A percentile compares a stretch with the other conserved stretches of the same genome.
Evolutionary conservation across 2,888 invertebrate species (phyloP).

Genomic region (Melinaea marsaeus): DNA sequence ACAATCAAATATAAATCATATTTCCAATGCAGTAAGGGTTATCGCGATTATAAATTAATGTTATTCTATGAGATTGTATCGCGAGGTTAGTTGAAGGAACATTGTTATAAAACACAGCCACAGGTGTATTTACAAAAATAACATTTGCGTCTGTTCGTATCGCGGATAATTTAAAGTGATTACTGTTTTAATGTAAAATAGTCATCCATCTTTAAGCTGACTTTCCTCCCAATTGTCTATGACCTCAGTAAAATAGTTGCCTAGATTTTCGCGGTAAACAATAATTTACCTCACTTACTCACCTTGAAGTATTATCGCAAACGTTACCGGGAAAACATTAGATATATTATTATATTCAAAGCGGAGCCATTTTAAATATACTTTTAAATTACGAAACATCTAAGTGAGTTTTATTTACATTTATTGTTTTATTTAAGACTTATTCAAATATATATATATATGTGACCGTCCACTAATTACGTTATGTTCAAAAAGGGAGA

Average conservation of each 20-base stretch:
- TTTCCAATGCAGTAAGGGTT: conserved; percentile 8
- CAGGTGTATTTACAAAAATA: conserved; percentile 11
- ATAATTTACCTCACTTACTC: not conserved
- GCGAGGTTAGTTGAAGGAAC: conserved; percentile 39
- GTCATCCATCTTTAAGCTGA: not conserved
- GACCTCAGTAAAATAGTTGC: not conserved
- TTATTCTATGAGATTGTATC: conserved; percentile 35
- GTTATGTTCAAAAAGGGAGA: too few relatives aligned
- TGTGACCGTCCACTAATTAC: too few relatives aligned
- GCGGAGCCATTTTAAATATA: too few relatives aligned
- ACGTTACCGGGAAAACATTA: conserved; percentile 1
- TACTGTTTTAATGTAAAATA: too few relatives aligned
- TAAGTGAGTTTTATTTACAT: too few relatives aligned
- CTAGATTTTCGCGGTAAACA: conserved; percentile 1
- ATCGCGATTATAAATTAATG: conserved; percentile 15
- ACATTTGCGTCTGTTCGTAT: too few relatives aligned
- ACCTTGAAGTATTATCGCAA: conserved; percentile 5
- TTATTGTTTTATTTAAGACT: too few relatives aligned
- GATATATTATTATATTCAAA: not conserved
- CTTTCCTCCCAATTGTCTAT: conserved; percentile 1
- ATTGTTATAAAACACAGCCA: conserved; percentile 23
- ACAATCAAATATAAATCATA: conserved; percentile 21
- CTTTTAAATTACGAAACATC: too few relatives aligned
- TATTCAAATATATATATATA: too few relatives aligned
- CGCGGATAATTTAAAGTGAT: too few relatives aligned